phyloP scores from a whole-genome alignment of 2,797 vertebrate species.

The Bovichtus diacanthus region DNA sequence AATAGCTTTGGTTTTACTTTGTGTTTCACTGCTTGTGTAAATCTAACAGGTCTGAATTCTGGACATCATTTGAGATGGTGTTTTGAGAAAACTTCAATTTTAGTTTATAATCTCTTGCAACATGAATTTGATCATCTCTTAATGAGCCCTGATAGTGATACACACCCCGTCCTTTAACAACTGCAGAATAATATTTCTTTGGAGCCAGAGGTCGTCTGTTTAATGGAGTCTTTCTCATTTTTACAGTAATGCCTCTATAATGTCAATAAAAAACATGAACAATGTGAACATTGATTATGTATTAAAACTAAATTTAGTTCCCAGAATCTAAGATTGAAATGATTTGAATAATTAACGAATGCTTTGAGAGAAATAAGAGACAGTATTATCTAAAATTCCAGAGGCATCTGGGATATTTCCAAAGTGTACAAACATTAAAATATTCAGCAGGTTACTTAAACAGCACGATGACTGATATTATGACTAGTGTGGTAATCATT shows the following conservation, averaged over 20 bases:
- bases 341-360: constrained; percentile 66
- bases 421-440: constrained; percentile 91
- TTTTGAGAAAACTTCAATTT: constrained; percentile 16
- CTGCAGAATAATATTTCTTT: constrained; percentile 23
- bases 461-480: constrained; percentile 41
- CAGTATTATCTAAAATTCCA: constrained; percentile 83
- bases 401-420: constrained; percentile 86
- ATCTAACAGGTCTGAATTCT: constrained; percentile 30
- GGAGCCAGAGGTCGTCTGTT: constrained; percentile 13
- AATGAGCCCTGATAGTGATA: constrained; percentile 18
- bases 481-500: constrained; percentile 58
- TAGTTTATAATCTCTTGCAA: neutral
- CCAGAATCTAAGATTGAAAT: constrained; percentile 58
- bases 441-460: constrained; percentile 85
- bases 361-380: constrained; percentile 82
- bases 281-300: constrained; percentile 28
- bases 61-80: neutral
- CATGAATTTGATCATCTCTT: constrained; percentile 34
- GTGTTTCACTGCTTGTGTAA: constrained; percentile 24
- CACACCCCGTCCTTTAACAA: constrained; percentile 18
- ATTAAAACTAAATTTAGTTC: constrained; percentile 78
- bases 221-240: constrained; percentile 12
- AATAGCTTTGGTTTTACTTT: constrained; percentile 24
- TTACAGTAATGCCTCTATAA: constrained; percentile 29
- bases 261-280: no score